These are phyloP conservation scores for Heliconius melpomene DNA, from an alignment of 1,140 invertebrate genomes.

Conservation along the genomic window DNA sequence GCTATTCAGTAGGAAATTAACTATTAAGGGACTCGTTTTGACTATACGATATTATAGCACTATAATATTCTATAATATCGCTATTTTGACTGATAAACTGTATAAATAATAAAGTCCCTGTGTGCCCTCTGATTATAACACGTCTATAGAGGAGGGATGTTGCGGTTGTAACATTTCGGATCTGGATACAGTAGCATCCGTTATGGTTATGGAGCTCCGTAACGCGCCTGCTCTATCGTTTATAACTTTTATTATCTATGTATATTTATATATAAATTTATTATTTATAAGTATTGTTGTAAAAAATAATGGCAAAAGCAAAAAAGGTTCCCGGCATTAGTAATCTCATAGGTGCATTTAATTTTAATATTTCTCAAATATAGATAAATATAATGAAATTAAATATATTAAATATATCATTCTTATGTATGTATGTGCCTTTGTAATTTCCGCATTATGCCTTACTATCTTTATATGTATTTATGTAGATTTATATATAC, in stretches of 20 bases:
- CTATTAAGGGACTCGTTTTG: not conserved
- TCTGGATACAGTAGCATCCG: too few species aligned
- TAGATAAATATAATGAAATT: not conserved
- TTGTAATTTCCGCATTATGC: not conserved
- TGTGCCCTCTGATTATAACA: not conserved
- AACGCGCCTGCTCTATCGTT: not conserved
- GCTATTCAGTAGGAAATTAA: not conserved
- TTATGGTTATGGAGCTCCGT: too few species aligned
- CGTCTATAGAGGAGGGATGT: too few species aligned
- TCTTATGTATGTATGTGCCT: slow-evolving; percentile 15
- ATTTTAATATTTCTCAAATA: not conserved
- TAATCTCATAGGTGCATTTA: slow-evolving; percentile 14
- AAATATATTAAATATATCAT: not conserved
- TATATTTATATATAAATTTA: not conserved
- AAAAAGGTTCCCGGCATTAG: not conserved
- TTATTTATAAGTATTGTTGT: not conserved
- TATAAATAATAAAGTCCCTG: not conserved
- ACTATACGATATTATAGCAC: not conserved
- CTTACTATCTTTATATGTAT: not conserved
- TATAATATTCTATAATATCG: slow-evolving; percentile 1
- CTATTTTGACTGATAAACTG: slow-evolving; percentile 2
- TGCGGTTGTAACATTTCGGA: too few species aligned
- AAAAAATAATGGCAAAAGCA: not conserved
- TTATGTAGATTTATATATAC: not conserved
- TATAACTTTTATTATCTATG: not conserved